A percentile compares a stretch with the other conserved stretches of the same genome.
phyloP scores from a whole-genome alignment of 2,113 vertebrate species.

The Leptobrachium leishanense region DNA sequence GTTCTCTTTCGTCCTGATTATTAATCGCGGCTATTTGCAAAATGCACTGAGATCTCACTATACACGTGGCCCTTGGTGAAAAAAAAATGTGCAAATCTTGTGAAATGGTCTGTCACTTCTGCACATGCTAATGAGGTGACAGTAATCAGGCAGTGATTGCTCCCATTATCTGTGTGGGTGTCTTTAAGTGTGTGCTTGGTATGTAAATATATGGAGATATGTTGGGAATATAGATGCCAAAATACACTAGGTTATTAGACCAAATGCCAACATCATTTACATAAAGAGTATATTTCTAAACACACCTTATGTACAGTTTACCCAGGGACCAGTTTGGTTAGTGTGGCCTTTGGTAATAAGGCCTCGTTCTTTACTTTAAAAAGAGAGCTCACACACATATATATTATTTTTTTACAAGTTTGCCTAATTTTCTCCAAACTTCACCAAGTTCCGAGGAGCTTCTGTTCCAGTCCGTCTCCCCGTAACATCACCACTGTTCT shows the following conservation, averaged over 20 bases:
- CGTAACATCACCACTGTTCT: neutral
- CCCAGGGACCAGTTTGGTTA: too few species aligned
- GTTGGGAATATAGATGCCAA: constrained; percentile 41
- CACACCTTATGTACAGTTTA: too few species aligned
- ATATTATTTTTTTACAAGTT: too few species aligned
- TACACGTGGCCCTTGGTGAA: neutral
- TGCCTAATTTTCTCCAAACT: too few species aligned
- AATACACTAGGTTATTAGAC: constrained; percentile 20
- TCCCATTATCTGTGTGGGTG: constrained; percentile 47
- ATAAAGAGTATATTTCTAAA: neutral
- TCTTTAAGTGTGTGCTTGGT: constrained; percentile 28
- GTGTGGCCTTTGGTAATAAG: too few species aligned
- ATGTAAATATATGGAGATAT: constrained; percentile 40
- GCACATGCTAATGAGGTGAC: constrained; percentile 39
- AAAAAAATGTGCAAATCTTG: neutral
- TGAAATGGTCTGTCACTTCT: constrained; percentile 32
- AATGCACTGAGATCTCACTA: neutral
- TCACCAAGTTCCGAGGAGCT: too few species aligned
- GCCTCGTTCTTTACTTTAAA: too few species aligned
- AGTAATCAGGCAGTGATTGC: constrained; percentile 45
- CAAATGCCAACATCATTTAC: constrained; percentile 17
- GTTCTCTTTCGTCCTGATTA: too few species aligned
- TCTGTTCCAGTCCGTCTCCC: too few species aligned
- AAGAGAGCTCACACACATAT: too few species aligned
- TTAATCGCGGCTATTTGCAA: too few species aligned